Conservation (phyloP, 2,888 invertebrate species). For the Pollenia angustigena region DNA sequence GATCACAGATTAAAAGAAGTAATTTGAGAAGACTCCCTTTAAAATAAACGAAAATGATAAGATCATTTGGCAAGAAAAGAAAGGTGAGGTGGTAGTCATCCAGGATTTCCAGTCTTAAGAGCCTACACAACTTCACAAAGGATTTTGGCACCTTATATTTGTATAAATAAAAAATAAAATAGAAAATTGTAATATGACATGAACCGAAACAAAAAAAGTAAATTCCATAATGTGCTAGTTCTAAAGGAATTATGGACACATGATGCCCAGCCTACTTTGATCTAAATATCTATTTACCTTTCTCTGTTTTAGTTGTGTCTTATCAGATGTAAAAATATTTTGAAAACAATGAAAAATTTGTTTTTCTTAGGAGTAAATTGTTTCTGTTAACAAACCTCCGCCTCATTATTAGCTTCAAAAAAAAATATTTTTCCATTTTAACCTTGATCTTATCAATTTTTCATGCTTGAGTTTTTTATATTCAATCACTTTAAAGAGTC, state of each 20-base stretch:
- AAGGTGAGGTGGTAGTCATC: slow-evolving; percentile 27
- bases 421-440: slow-evolving; percentile 26
- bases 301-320: slow-evolving; percentile 24
- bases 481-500: slow-evolving; percentile 10
- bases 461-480: slow-evolving; percentile 39
- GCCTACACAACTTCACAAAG: slow-evolving; percentile 13
- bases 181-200: slow-evolving; percentile 59
- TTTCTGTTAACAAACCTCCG: slow-evolving; percentile 56
- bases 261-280: slow-evolving; percentile 31
- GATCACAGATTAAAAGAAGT: slow-evolving; percentile 52
- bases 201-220: not conserved
- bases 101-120: slow-evolving; percentile 16
- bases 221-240: slow-evolving; percentile 19
- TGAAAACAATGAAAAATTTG: slow-evolving; percentile 40
- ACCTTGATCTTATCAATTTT: slow-evolving; percentile 65
- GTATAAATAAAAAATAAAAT: not conserved
- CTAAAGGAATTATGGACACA: slow-evolving; percentile 48
- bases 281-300: not conserved
- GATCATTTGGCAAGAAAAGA: slow-evolving; percentile 17
- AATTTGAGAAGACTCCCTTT: slow-evolving; percentile 55
- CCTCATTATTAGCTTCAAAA: slow-evolving; percentile 53
- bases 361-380: slow-evolving; percentile 49
- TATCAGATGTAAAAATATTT: slow-evolving; percentile 60
- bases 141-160: slow-evolving; percentile 65
- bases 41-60: slow-evolving; percentile 9